Conservation (phyloP, 1,140 invertebrate genomes). For the Nasonia longicornis region DNA sequence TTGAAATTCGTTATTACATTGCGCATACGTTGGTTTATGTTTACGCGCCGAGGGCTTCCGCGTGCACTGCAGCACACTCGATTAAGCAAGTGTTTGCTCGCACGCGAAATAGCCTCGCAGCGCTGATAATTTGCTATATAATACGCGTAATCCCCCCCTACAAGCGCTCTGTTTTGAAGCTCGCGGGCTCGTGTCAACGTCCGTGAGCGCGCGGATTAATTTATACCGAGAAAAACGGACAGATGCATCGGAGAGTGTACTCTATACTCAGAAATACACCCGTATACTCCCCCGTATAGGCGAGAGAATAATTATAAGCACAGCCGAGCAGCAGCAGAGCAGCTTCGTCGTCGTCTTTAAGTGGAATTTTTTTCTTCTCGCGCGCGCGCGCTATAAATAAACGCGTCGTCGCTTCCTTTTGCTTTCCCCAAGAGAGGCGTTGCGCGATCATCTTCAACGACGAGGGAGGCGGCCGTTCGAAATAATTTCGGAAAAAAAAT, state of each 20-base stretch:
- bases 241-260: not conserved
- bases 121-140: not conserved
- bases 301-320: conserved; percentile 37
- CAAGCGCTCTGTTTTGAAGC: not conserved
- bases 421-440: conserved; percentile 5
- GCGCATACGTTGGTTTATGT: too few relatives aligned
- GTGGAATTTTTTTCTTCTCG: conserved; percentile 1
- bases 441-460: not conserved
- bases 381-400: conserved; percentile 37
- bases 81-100: not conserved
- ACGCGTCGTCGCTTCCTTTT: conserved; percentile 32
- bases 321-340: not conserved
- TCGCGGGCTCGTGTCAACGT: not conserved
- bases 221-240: conserved; percentile 38
- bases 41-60: too few relatives aligned
- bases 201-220: conserved; percentile 40
- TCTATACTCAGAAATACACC: not conserved
- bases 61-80: not conserved
- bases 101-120: not conserved
- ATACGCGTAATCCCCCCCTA: not conserved
- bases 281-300: not conserved
- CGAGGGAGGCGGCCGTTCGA: not conserved
- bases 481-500: not conserved
- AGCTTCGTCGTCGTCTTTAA: conserved; percentile 17
- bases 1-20: too few relatives aligned